Evolutionary conservation across 2,888 invertebrate species (phyloP), one percentile per base, ranked within the genome.

Genomic region (Mactromeris polynyma): DNA sequence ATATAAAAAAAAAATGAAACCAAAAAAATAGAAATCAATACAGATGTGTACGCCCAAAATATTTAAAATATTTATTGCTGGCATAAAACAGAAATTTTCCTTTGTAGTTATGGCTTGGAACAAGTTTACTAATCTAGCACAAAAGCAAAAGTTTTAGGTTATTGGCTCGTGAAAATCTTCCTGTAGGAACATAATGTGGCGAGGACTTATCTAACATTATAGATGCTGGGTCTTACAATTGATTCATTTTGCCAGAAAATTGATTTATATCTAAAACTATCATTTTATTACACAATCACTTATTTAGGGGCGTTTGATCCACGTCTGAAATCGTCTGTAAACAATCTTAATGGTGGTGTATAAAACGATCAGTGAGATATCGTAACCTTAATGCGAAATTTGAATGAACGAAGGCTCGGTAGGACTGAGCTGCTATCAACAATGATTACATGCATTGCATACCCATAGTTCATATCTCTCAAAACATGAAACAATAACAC

Each of bases 161-260:
- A 79, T 42, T 79, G 40, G 19, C 26, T 38, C 42, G n/a, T 46
- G 42, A 79, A 79, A 42, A 2, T 7, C 36, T 73, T 73, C 33
- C 73, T 36, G 36, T 33, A 73, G 11, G 36, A 36, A 26, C 73
- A 26, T 4, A 14, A 14, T 73, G 33, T 17, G 73, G 73, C 11
- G 73, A 26, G 21, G 7, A 31, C 17, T 36, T 33, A 73, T 33
- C 73, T 73, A 73, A 36, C 73, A 11, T 6, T 73, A 36, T 73
- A 36, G 73, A 36, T 33, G 73, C 36, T 73, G 36, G 14, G 33
- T 73, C 36, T 17, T 73, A 85, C 85, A 85, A 85, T 85, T 81
- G 85, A 81, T 81, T 85, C 85, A 69, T 85, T 85, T 85, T 81
- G 80, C 85, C 85, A 33, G 69, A 80, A 81, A 69, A 85, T 81